Evolutionary conservation across 1,140 invertebrate species (phyloP).

Genomic region (Oryzaephilus surinamensis): DNA sequence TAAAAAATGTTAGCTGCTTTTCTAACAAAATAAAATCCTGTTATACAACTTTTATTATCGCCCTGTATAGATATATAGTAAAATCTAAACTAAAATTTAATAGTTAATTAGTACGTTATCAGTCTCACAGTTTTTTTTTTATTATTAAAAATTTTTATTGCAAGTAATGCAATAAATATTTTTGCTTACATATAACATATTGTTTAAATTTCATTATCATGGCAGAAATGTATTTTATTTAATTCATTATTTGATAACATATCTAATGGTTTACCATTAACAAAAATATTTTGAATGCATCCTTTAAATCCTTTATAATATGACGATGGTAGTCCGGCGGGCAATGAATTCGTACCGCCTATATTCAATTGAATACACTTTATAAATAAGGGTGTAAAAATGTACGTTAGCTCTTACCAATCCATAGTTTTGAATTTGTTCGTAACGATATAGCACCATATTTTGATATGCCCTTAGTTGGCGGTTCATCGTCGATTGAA

Average conservation of each 20-base stretch:
- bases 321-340: slow-evolving; percentile 28
- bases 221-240: slow-evolving; percentile 31
- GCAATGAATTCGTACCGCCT: slow-evolving; percentile 30
- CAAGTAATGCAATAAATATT: not conserved
- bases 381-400: slow-evolving; percentile 6
- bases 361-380: slow-evolving; percentile 5
- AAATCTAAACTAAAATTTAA: slow-evolving; percentile 11
- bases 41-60: too few relatives aligned
- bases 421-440: slow-evolving; percentile 65
- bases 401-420: slow-evolving; percentile 42
- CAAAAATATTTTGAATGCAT: slow-evolving; percentile 30
- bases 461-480: slow-evolving; percentile 50
- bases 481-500: slow-evolving; percentile 54
- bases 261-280: slow-evolving; percentile 31
- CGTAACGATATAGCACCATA: slow-evolving; percentile 56
- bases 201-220: slow-evolving; percentile 34
- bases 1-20: too few relatives aligned
- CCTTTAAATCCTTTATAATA: slow-evolving; percentile 35
- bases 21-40: too few relatives aligned
- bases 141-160: slow-evolving; percentile 5
- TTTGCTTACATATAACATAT: slow-evolving; percentile 7
- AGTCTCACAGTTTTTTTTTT: slow-evolving; percentile 16
- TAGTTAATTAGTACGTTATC: slow-evolving; percentile 17
- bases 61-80: too few relatives aligned
- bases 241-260: slow-evolving; percentile 27